These are phyloP conservation scores for Trachelus iudaicus DNA, from an alignment of 2,888 invertebrate genomes.

Conservation along the genomic window DNA sequence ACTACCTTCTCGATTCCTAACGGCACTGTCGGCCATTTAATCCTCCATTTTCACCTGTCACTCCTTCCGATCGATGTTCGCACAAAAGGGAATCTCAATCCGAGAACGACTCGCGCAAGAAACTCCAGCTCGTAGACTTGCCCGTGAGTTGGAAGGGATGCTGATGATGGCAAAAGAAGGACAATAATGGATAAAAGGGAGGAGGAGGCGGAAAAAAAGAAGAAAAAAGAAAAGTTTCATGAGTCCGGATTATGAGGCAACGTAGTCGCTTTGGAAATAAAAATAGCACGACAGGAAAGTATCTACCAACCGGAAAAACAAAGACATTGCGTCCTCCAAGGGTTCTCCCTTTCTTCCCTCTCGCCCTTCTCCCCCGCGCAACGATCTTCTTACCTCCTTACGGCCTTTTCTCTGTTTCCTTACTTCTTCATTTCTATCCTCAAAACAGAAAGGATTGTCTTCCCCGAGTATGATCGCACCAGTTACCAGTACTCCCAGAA, in stretches of 20 bases:
- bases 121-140: constrained; percentile 7
- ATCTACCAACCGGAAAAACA: constrained; percentile 26
- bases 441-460: not conserved
- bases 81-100: constrained; percentile 47
- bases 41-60: constrained; percentile 60
- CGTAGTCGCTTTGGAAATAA: constrained; percentile 39
- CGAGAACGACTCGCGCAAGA: constrained; percentile 35
- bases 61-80: constrained; percentile 40
- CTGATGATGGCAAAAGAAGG: constrained; percentile 22
- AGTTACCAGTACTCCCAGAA: not conserved
- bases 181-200: constrained; percentile 4
- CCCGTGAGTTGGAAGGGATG: constrained; percentile 26
- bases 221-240: constrained; percentile 42
- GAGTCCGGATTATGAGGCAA: constrained; percentile 48
- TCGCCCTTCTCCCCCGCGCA: not conserved
- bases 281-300: constrained; percentile 34
- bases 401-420: not conserved
- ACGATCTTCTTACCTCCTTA: not conserved
- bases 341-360: not conserved
- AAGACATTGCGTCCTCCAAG: constrained; percentile 28
- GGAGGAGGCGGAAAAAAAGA: constrained; percentile 10
- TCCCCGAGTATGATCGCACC: not conserved
- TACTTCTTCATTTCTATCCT: not conserved
- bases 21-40: constrained; percentile 27
- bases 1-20: not conserved